Evolutionary conservation across 53 echinoderm and acorn worm species (phyloP).

Genomic region (Echinarachnius parma): DNA sequence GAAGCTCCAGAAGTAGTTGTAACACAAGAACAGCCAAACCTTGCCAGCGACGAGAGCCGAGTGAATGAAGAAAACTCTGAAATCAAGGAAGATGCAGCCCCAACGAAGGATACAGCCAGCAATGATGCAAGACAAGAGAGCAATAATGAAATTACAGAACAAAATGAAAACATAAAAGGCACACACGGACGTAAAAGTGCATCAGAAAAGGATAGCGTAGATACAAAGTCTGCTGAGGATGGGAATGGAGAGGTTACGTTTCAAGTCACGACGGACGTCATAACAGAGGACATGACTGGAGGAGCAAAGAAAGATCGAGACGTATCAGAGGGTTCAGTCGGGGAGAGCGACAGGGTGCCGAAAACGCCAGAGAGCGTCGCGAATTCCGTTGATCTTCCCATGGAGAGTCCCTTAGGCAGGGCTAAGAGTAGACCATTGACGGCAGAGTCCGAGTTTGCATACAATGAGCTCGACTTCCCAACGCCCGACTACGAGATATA

Average conservation of each 20-base stretch:
- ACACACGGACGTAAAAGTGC: neutral
- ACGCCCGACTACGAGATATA: slow-evolving; percentile 87
- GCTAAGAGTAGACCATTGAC: slow-evolving; percentile 44
- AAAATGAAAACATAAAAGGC: neutral
- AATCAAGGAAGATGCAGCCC: no score
- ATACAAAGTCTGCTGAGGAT: neutral
- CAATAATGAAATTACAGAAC: neutral
- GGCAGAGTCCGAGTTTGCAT: slow-evolving; percentile 54
- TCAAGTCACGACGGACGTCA: slow-evolving; percentile 27
- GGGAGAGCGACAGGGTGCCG: slow-evolving; percentile 4
- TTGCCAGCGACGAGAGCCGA: no score
- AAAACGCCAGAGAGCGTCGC: slow-evolving; percentile 45
- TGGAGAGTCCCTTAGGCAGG: slow-evolving; percentile 10
- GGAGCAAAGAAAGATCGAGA: neutral
- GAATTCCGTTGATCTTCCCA: slow-evolving; percentile 28
- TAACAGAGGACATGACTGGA: slow-evolving; percentile 28
- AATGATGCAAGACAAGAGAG: neutral
- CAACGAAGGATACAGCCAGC: no score
- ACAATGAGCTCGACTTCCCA: slow-evolving; percentile 71
- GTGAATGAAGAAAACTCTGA: no score
- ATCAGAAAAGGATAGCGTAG: neutral
- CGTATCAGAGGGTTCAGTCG: slow-evolving; percentile 2
- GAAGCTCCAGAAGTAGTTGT: no score
- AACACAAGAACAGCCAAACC: no score
- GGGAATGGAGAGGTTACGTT: neutral